These are phyloP conservation scores for Octodon degus DNA, from an alignment of 2,113 vertebrate species.

Conservation along the genomic window DNA sequence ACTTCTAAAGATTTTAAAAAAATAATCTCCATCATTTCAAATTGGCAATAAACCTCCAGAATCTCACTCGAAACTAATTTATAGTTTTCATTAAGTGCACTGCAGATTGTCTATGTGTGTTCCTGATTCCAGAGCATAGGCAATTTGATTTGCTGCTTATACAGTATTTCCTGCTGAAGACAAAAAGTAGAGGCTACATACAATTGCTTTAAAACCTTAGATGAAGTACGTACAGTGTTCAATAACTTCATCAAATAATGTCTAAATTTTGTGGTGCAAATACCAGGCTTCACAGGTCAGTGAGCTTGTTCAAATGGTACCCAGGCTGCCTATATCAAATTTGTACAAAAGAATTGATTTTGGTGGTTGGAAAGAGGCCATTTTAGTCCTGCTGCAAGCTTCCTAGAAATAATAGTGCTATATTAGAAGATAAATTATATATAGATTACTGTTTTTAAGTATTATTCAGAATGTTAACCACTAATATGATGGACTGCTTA, in stretches of 20 bases:
- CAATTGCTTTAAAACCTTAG: conserved; percentile 79
- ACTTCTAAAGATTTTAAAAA: conserved; percentile 68
- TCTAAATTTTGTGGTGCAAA: conserved; percentile 85
- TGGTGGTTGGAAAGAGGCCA: conserved; percentile 83
- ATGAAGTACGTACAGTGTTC: conserved; percentile 82
- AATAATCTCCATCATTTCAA: conserved; percentile 66
- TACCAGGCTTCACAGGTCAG: conserved; percentile 85
- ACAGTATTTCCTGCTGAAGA: conserved; percentile 77
- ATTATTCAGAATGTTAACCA: conserved; percentile 85
- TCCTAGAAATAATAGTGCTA: conserved; percentile 84
- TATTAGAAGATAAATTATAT: conserved; percentile 87
- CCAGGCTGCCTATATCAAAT: conserved; percentile 84
- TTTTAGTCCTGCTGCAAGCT: conserved; percentile 78
- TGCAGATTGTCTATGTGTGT: conserved; percentile 69
- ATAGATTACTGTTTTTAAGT: conserved; percentile 85
- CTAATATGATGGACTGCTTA: conserved; percentile 80
- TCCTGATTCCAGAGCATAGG: conserved; percentile 69
- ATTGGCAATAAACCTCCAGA: conserved; percentile 60
- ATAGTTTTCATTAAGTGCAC: conserved; percentile 82
- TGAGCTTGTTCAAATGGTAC: conserved; percentile 84
- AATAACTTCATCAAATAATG: conserved; percentile 87
- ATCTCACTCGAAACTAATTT: conserved; percentile 78
- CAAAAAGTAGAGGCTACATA: conserved; percentile 74
- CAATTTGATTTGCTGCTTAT: conserved; percentile 76
- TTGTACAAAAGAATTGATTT: conserved; percentile 87